Percentiles rank a stretch among this genome's conserved stretches.
These are phyloP conservation scores for Pseudomyrmex pallidus DNA, from an alignment of 1,140 invertebrate species.

Conservation along the genomic window DNA sequence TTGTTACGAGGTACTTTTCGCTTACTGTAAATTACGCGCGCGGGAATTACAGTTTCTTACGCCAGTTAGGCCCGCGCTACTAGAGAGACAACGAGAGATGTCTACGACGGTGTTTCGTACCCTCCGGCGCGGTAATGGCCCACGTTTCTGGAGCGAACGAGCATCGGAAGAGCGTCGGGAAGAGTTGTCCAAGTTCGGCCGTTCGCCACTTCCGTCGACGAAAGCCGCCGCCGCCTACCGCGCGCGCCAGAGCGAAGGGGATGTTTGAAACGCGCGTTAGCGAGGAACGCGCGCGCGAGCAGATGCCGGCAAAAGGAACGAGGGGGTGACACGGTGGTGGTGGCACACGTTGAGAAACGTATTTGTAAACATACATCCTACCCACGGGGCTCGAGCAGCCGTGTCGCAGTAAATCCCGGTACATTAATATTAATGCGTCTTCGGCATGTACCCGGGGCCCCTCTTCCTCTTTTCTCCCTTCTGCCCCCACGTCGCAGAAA, in stretches of 20 bases:
- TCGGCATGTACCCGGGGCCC: slow-evolving; percentile 73
- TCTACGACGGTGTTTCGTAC: no score
- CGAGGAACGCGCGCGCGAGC: neutral
- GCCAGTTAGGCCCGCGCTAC: no score
- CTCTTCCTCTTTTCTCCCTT: neutral
- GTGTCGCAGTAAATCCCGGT: slow-evolving; percentile 78
- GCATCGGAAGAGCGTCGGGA: slow-evolving; percentile 52
- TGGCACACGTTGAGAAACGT: slow-evolving; percentile 66
- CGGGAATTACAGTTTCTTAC: no score
- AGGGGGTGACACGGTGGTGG: neutral
- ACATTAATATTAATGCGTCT: slow-evolving; percentile 82
- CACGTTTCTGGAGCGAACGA: slow-evolving; percentile 55
- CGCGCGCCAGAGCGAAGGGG: slow-evolving; percentile 16
- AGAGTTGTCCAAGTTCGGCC: slow-evolving; percentile 69
- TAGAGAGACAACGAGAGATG: no score
- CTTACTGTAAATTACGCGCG: slow-evolving; percentile 4
- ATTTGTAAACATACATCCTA: slow-evolving; percentile 78
- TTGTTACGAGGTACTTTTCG: no score
- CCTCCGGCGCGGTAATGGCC: slow-evolving; percentile 12
- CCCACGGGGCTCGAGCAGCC: slow-evolving; percentile 68
- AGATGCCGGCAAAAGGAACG: slow-evolving; percentile 1
- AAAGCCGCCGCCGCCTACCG: slow-evolving; percentile 57
- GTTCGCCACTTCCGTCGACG: slow-evolving; percentile 69
- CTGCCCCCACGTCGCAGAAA: slow-evolving; percentile 61
- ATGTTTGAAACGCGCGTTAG: slow-evolving; percentile 18